Evolutionary conservation across 2,888 invertebrate genomes (phyloP), one percentile per base, ranked within the genome.

Genomic region (Sarcophaga caerulescens): DNA sequence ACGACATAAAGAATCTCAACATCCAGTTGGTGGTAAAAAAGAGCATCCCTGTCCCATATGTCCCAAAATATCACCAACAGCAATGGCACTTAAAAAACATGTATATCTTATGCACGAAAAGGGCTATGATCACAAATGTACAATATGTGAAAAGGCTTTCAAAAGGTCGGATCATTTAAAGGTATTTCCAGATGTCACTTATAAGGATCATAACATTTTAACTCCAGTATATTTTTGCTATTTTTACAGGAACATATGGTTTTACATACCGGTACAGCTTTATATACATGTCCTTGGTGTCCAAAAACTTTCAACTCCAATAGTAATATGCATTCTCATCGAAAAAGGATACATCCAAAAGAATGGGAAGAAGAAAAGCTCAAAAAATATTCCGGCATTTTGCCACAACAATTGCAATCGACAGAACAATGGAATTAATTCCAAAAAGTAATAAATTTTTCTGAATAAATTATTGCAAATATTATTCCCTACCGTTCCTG

Each of bases 271-370:
- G 90, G 91, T 35, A 92, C 92, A 73, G 91, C 91, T 59, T 88
- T 93, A 10, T 93, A 93, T 85, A 92, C 90, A 44, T 93, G 93
- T 65, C 91, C 91, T 0, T 91, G 93, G 84, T 93, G 93, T 75
- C 90, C 92, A 3, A 92, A 92, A 88, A 93, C 92, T 5, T 93
- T 93, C 85, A 93, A 92, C 79, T 92, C 92, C 11, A 92, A 92
- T 89, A 92, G 92, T 4, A 93, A 93, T 84, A 92, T 92, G 90
- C 92, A 93, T 83, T 90, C 92, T 3, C 93, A 93, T 88, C 89
- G 92, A 21, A 92, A 92, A 80, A 93, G 92, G 75, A 88, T 90
- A 4, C 93, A 93, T 90, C 91, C 91, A 62, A 90, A 89, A 69
- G 92, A 93, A 88, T 93, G 81, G 65, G 81, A 81, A 12, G 79